phyloP scores from a whole-genome alignment of 92 coral and sea anemone species.

The Virgularia gustaviana region DNA sequence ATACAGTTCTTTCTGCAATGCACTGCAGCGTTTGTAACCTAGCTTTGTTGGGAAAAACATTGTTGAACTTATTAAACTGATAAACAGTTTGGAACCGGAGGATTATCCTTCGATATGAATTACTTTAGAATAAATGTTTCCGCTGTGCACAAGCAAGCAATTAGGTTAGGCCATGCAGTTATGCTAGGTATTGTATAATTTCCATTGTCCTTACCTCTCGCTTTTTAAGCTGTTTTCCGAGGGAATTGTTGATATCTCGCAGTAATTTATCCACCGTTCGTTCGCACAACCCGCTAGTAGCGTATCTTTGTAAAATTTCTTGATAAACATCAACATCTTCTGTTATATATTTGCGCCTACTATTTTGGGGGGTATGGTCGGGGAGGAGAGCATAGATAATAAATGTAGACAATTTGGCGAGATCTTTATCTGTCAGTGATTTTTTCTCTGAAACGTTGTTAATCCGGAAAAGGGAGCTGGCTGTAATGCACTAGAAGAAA shows the following conservation, averaged over 20 bases:
- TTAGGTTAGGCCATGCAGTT: too few species aligned
- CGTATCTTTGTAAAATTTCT: background rate
- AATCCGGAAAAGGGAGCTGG: background rate
- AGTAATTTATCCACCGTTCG: slow-evolving; percentile 26
- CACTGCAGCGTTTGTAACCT: too few species aligned
- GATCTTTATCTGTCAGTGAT: slow-evolving; percentile 1
- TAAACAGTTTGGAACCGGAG: too few species aligned
- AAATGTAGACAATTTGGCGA: slow-evolving; percentile 10
- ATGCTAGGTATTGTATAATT: too few species aligned
- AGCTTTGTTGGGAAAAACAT: too few species aligned
- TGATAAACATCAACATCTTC: slow-evolving; percentile 21
- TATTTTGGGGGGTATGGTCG: background rate
- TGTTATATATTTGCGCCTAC: background rate
- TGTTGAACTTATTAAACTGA: too few species aligned
- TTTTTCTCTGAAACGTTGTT: slow-evolving; percentile 10
- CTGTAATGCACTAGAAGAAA: slow-evolving; percentile 30
- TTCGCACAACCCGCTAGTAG: slow-evolving; percentile 25
- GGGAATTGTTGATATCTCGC: slow-evolving; percentile 17
- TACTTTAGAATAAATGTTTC: too few species aligned
- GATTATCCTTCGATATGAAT: too few species aligned
- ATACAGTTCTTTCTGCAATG: too few species aligned
- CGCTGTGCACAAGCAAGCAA: too few species aligned
- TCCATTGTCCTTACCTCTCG: slow-evolving; percentile 1
- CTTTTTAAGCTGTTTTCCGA: slow-evolving; percentile 17
- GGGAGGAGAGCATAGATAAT: slow-evolving; percentile 9